Conservation (phyloP, 2,797 vertebrate genomes). For the Pipistrellus pipistrellus region DNA sequence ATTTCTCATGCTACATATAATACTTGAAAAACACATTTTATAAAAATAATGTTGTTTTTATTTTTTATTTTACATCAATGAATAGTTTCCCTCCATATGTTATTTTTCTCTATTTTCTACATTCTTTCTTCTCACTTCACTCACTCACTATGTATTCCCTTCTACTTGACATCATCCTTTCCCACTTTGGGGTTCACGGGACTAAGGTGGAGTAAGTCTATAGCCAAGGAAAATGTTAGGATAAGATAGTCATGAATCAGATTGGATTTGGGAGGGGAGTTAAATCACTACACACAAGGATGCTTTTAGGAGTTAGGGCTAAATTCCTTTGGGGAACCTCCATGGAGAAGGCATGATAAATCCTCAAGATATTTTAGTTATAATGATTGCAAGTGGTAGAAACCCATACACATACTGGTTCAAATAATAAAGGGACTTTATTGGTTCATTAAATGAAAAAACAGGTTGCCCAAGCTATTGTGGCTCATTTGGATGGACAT, state of each 20-base stretch:
- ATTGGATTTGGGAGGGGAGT: not conserved
- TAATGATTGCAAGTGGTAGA: slow-evolving; percentile 24
- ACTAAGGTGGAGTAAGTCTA: not conserved
- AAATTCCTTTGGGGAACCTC: slow-evolving; percentile 13
- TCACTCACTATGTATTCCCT: not conserved
- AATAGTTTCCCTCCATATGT: not conserved
- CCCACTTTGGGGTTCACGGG: not conserved
- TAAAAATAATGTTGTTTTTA: not conserved
- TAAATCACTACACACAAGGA: not conserved
- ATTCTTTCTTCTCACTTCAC: not conserved
- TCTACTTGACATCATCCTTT: slow-evolving; percentile 16
- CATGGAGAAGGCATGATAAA: not conserved
- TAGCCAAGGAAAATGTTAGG: slow-evolving; percentile 25
- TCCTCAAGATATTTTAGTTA: not conserved
- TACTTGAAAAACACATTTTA: slow-evolving; percentile 3
- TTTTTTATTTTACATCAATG: not conserved
- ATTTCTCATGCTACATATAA: not conserved
- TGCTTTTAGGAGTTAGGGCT: not conserved
- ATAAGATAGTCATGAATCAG: not conserved
- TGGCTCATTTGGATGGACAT: too few species aligned
- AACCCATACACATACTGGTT: slow-evolving; percentile 20
- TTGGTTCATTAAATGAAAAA: slow-evolving; percentile 34
- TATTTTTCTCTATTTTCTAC: not conserved
- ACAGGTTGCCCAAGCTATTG: not conserved
- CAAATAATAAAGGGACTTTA: slow-evolving; percentile 35